These are phyloP conservation scores for Glossosoma conforme DNA, from an alignment of 1,140 invertebrate genomes.

Conservation along the genomic window DNA sequence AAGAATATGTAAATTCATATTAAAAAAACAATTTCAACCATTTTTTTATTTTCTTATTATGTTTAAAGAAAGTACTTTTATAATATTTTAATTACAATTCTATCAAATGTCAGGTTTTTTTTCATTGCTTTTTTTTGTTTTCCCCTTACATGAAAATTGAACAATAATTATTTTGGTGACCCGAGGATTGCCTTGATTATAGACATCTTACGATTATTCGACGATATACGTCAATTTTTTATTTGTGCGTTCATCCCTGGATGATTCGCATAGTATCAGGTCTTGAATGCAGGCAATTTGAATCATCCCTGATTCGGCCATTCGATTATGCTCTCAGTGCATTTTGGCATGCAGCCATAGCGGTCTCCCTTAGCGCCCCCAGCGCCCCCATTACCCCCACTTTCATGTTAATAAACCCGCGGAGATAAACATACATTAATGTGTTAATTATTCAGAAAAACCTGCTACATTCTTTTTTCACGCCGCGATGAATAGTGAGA, in stretches of 20 bases:
- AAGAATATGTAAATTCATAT: no score
- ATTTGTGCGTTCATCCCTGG: background rate
- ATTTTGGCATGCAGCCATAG: slow-evolving; percentile 25
- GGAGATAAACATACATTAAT: slow-evolving; percentile 2
- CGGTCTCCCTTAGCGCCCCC: background rate
- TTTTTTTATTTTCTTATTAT: no score
- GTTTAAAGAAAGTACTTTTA: no score
- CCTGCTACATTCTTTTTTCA: slow-evolving; percentile 11
- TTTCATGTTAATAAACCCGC: slow-evolving; percentile 18
- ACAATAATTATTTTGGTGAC: background rate
- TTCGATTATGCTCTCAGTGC: slow-evolving; percentile 27
- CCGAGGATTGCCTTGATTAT: background rate
- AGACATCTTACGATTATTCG: background rate
- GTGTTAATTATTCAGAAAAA: slow-evolving; percentile 17
- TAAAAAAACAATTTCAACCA: no score
- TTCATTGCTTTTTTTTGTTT: no score
- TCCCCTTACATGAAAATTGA: no score
- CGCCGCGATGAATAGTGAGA: no score
- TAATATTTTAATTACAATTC: no score
- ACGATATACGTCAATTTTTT: background rate
- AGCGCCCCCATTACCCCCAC: background rate
- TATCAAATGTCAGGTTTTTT: no score
- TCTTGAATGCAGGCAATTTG: slow-evolving; percentile 18
- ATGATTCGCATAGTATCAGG: no score
- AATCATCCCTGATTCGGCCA: slow-evolving; percentile 28